Evolutionary conservation across 2,113 vertebrate species (phyloP).

Genomic region (Haemorhous mexicanus): DNA sequence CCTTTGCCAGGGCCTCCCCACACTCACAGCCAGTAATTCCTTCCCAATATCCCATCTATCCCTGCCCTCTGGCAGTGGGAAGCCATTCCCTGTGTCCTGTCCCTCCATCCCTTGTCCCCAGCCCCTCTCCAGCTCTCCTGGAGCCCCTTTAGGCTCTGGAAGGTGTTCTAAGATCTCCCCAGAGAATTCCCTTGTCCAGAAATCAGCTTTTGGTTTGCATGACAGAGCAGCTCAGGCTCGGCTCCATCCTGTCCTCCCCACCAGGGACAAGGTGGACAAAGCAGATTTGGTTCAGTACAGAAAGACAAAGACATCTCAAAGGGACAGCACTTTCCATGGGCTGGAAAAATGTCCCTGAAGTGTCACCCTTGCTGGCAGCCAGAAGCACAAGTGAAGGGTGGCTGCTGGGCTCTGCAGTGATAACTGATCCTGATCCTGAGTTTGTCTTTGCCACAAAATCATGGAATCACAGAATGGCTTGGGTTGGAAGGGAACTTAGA

Average conservation of each 20-base stretch:
- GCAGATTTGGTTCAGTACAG: not conserved
- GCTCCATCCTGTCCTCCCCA: not conserved
- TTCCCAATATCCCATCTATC: not conserved
- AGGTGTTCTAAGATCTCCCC: accelerated
- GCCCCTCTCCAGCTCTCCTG: not conserved
- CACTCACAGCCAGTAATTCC: accelerated
- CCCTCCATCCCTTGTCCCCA: not conserved
- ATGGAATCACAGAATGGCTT: not conserved
- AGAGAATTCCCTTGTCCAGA: not conserved
- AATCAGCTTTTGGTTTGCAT: not conserved
- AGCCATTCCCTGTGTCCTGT: not conserved
- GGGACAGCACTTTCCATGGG: not conserved
- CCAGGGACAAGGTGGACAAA: not conserved
- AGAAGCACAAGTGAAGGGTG: accelerated
- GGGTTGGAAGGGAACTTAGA: not conserved
- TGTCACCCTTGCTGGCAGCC: not conserved
- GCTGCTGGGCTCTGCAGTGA: not conserved
- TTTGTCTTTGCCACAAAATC: not conserved
- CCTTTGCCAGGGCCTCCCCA: accelerated
- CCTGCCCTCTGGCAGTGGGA: not conserved
- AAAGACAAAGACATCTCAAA: not conserved
- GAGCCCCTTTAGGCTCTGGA: not conserved
- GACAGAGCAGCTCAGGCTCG: accelerated
- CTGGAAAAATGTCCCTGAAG: not conserved
- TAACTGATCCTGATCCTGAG: not conserved